phyloP scores from a whole-genome alignment of 37 sponge, comb jelly and placozoan genomes.

The Axinella damicornis region DNA sequence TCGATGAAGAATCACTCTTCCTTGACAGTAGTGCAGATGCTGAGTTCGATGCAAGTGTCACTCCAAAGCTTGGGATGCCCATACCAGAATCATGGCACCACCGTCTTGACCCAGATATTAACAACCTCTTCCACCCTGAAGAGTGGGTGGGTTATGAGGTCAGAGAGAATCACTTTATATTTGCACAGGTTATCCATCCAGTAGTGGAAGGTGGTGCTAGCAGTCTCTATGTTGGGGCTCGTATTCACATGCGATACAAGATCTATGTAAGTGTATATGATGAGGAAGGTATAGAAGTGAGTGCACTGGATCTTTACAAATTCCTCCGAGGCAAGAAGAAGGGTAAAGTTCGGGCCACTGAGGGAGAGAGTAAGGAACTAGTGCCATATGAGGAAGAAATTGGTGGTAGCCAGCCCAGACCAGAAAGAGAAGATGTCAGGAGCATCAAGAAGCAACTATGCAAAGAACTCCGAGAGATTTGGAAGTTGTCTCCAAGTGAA shows the following conservation, averaged over 20 bases:
- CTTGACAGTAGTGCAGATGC: not conserved
- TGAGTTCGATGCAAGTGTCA: not conserved
- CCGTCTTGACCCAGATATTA: constrained; percentile 38
- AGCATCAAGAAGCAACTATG: not conserved
- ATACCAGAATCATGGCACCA: constrained; percentile 37
- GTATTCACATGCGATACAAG: constrained; percentile 11
- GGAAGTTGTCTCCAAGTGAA: constrained; percentile 23
- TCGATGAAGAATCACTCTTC: not conserved
- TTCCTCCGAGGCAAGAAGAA: constrained; percentile 5
- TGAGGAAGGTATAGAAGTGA: constrained; percentile 8
- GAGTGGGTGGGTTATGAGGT: constrained; percentile 73
- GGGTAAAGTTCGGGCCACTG: not conserved
- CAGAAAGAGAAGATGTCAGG: not conserved
- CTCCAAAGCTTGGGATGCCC: constrained; percentile 21
- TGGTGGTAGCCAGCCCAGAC: not conserved
- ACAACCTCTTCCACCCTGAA: constrained; percentile 45
- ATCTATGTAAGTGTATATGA: constrained; percentile 11
- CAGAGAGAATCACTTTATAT: constrained; percentile 18
- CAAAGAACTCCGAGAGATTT: constrained; percentile 38
- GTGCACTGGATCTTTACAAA: constrained; percentile 42
- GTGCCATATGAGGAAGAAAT: not conserved
- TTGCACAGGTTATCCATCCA: constrained; percentile 53
- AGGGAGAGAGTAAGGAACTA: not conserved
- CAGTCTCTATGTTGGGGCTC: not conserved
- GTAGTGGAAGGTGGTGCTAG: not conserved